Percentiles rank a stretch among this genome's conserved stretches.
Conservation (phyloP, 2,113 vertebrate genomes). For the Scomber japonicus region DNA sequence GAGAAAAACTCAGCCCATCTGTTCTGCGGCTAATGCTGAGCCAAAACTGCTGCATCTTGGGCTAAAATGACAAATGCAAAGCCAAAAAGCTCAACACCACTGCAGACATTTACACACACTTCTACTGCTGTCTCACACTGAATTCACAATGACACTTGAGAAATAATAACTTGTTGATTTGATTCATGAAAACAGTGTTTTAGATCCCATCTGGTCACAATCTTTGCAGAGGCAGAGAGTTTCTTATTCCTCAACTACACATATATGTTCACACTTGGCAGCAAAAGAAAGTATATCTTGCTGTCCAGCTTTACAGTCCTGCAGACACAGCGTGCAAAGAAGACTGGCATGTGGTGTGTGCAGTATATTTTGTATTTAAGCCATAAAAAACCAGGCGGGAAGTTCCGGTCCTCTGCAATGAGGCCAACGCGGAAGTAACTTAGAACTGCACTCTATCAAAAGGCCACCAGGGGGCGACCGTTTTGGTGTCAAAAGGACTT, state of each 20-base stretch:
- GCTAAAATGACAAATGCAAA: conserved; percentile 6
- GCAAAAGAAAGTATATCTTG: neutral
- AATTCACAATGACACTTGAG: neutral
- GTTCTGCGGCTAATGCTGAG: conserved; percentile 29
- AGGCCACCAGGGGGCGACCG: no score
- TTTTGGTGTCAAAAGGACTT: no score
- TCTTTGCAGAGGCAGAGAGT: neutral
- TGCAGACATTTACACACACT: neutral
- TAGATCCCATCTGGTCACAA: conserved; percentile 29
- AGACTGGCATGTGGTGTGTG: neutral
- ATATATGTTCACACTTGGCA: neutral
- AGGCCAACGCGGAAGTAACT: no score
- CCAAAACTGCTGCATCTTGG: conserved; percentile 51
- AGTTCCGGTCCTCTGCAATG: no score
- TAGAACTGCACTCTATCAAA: no score
- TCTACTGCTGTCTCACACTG: neutral
- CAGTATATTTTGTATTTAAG: neutral
- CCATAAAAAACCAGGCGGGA: neutral
- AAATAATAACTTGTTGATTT: conserved; percentile 36
- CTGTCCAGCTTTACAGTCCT: neutral
- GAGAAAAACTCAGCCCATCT: conserved; percentile 53
- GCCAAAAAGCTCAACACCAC: conserved; percentile 22
- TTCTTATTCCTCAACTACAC: neutral
- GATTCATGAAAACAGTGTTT: conserved; percentile 7
- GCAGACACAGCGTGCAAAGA: neutral